These are phyloP conservation scores for Lepidonotus clava DNA, from an alignment of 2,888 invertebrate genomes.

Conservation along the genomic window DNA sequence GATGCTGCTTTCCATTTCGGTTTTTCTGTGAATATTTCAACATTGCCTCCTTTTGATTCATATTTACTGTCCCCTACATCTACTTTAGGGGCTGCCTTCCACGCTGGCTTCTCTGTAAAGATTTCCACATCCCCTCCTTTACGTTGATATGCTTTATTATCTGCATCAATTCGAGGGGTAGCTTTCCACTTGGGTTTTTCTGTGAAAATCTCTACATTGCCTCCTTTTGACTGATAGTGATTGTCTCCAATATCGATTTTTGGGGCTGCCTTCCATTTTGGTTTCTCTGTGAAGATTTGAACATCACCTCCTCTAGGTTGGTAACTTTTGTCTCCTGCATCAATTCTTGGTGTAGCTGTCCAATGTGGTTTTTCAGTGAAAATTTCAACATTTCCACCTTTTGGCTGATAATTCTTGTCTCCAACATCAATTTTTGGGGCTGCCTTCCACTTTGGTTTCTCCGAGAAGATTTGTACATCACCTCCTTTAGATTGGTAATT, in stretches of 20 bases:
- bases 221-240: not conserved
- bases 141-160: not conserved
- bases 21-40: not conserved
- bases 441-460: not conserved
- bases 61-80: not conserved
- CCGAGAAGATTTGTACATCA: not conserved
- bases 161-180: not conserved
- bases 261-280: not conserved
- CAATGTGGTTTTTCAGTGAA: not conserved
- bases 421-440: not conserved
- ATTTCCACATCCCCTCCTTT: not conserved
- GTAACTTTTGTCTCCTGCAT: not conserved
- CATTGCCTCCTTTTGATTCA: not conserved
- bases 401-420: not conserved
- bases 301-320: not conserved
- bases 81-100: not conserved
- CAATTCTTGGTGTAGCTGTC: not conserved
- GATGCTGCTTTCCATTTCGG: not conserved
- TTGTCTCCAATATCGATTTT: not conserved
- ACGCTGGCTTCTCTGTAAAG: not conserved
- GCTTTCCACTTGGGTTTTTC: not conserved
- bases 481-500: not conserved
- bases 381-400: slow-evolving; percentile 10
- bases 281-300: not conserved
- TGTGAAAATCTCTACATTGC: not conserved